Conservation (phyloP, 2,797 vertebrate species). For the Sebastes aleutianus region DNA sequence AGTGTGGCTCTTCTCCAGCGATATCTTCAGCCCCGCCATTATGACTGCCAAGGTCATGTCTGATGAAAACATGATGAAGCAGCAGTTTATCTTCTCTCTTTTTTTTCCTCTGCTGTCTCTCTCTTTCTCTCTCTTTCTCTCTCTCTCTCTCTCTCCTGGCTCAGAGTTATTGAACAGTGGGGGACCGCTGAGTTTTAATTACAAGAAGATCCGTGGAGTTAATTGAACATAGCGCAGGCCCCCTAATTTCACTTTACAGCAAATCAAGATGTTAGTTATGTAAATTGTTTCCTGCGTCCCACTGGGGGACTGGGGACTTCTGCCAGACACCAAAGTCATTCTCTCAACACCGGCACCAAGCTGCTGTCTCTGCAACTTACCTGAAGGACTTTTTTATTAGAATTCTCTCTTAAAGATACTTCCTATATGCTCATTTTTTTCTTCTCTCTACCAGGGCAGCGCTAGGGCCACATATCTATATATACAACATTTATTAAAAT, state of each 20-base stretch:
- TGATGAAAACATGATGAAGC: slow-evolving; percentile 84
- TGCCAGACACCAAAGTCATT: slow-evolving; percentile 73
- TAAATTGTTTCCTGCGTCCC: slow-evolving; percentile 68
- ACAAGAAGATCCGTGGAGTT: slow-evolving; percentile 70
- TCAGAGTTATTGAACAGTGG: slow-evolving; percentile 75
- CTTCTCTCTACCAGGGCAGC: slow-evolving; percentile 17
- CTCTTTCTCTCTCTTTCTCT: not conserved
- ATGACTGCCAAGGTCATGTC: slow-evolving; percentile 81
- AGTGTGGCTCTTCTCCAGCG: slow-evolving; percentile 79
- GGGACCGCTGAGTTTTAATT: slow-evolving; percentile 80
- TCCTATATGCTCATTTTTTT: not conserved
- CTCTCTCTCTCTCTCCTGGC: slow-evolving; percentile 45
- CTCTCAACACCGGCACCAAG: slow-evolving; percentile 41
- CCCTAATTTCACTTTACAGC: slow-evolving; percentile 78
- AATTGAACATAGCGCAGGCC: slow-evolving; percentile 77
- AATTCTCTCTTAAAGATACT: slow-evolving; percentile 23
- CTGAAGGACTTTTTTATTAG: slow-evolving; percentile 50
- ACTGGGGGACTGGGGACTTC: slow-evolving; percentile 54
- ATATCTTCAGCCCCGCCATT: slow-evolving; percentile 58
- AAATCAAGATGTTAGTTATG: slow-evolving; percentile 84
- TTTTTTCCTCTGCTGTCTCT: not conserved
- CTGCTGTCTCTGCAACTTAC: slow-evolving; percentile 59
- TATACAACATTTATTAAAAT: not conserved
- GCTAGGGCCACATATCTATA: slow-evolving; percentile 1
- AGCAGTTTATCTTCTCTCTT: slow-evolving; percentile 71